These are phyloP conservation scores for Nerophis ophidion DNA, from an alignment of 2,113 vertebrate species.

Conservation along the genomic window DNA sequence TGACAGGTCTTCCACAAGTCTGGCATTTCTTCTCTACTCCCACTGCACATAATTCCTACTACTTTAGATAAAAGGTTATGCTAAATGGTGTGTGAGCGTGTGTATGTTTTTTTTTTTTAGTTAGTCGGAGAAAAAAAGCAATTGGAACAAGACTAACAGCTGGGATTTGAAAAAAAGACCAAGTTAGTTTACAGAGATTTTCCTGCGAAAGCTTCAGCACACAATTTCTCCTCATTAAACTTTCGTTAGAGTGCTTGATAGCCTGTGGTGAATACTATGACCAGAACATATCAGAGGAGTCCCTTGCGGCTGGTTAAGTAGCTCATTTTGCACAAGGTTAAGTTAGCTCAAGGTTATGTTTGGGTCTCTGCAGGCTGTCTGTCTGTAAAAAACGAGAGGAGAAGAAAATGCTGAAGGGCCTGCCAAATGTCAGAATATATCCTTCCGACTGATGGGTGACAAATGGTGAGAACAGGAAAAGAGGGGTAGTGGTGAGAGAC, in stretches of 20 bases:
- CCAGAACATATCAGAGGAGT: conserved; percentile 35
- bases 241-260: conserved; percentile 6
- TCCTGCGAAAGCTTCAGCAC: conserved; percentile 3
- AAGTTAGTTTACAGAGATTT: conserved; percentile 18
- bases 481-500: conserved; percentile 17
- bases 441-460: conserved; percentile 22
- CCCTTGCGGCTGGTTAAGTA: conserved; percentile 44
- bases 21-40: conserved; percentile 48
- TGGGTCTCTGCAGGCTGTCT: conserved; percentile 37
- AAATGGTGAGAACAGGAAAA: conserved; percentile 7
- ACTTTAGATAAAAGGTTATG: conserved; percentile 44
- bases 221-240: conserved; percentile 11
- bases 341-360: conserved; percentile 54
- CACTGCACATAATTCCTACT: conserved; percentile 47
- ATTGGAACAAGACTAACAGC: conserved; percentile 33
- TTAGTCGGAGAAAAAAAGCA: conserved; percentile 21
- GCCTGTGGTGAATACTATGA: conserved; percentile 20
- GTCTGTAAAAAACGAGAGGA: conserved; percentile 17
- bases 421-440: conserved; percentile 38
- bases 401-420: conserved; percentile 36
- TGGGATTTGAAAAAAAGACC: conserved; percentile 39
- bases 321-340: conserved; percentile 56
- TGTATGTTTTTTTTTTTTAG: conserved; percentile 10
- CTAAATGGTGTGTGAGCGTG: conserved; percentile 30
- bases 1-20: conserved; percentile 38